A percentile compares a stretch with the other conserved stretches of the same genome.
Evolutionary conservation across 2,888 invertebrate species (phyloP).

Genomic region (Tipula confusa): DNA sequence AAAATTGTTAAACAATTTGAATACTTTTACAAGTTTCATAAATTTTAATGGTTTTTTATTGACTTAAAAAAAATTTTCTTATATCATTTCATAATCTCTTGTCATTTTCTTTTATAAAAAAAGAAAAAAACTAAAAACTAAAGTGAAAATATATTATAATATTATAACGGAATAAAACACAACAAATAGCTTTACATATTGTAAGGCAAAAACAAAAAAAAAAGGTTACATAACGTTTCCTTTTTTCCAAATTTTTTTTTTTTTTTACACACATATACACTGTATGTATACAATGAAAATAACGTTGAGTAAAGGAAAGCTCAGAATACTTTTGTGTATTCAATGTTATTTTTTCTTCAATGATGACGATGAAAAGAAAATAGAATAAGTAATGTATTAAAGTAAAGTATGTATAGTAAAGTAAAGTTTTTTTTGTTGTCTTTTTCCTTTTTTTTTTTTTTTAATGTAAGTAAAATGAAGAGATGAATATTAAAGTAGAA

Average conservation of each 20-base stretch:
- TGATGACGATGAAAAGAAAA: conserved; percentile 12
- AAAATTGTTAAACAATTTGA: neutral
- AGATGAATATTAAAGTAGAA: neutral
- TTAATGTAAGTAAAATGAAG: conserved; percentile 20
- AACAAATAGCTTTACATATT: neutral
- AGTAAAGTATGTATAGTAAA: neutral
- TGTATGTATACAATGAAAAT: neutral
- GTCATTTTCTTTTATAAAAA: neutral
- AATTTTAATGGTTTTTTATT: neutral
- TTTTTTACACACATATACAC: neutral
- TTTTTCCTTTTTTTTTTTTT: neutral
- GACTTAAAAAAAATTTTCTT: neutral
- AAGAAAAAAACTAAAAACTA: neutral
- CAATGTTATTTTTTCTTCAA: neutral
- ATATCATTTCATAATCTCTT: conserved; percentile 14
- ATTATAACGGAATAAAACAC: neutral
- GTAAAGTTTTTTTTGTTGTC: too few species aligned
- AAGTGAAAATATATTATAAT: conserved; percentile 14
- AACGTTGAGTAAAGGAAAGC: neutral
- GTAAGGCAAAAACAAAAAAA: neutral
- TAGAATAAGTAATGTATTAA: conserved; percentile 25
- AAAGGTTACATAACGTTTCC: neutral
- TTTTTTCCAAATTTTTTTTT: neutral
- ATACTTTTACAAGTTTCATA: neutral
- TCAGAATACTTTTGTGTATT: neutral